Evolutionary conservation across 92 coral and sea anemone species (phyloP).

Genomic region (Montipora capitata): DNA sequence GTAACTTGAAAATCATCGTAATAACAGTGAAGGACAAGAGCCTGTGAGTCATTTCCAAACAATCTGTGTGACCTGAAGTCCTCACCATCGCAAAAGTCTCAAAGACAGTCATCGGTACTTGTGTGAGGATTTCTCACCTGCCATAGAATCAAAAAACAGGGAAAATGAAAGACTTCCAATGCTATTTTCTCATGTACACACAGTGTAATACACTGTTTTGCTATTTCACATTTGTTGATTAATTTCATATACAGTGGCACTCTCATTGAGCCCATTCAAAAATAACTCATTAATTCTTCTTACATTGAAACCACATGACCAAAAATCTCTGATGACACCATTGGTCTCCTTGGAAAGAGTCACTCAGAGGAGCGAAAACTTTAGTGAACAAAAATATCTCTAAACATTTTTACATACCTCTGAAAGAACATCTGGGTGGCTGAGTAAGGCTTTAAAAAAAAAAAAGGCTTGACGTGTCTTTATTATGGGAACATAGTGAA

Average conservation of each 20-base stretch:
- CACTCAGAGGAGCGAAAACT: neutral
- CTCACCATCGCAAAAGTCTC: slow-evolving; percentile 82
- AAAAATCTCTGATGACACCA: too few relatives aligned
- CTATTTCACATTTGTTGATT: too few relatives aligned
- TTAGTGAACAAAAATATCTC: too few relatives aligned
- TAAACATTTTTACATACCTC: neutral
- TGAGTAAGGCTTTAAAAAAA: slow-evolving; percentile 74
- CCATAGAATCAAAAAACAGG: neutral
- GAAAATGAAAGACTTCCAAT: too few relatives aligned
- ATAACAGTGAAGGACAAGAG: slow-evolving; percentile 81
- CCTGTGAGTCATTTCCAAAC: slow-evolving; percentile 56
- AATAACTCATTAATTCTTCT: too few relatives aligned
- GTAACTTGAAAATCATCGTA: slow-evolving; percentile 86
- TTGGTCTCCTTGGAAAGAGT: too few relatives aligned
- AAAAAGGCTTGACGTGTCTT: slow-evolving; percentile 72
- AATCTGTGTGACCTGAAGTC: slow-evolving; percentile 54
- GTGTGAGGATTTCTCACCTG: slow-evolving; percentile 29
- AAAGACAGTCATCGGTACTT: slow-evolving; percentile 65
- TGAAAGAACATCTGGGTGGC: slow-evolving; percentile 64
- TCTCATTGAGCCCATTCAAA: too few relatives aligned
- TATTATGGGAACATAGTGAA: slow-evolving; percentile 56
- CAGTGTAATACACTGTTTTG: too few relatives aligned
- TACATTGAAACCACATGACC: too few relatives aligned
- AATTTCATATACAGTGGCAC: too few relatives aligned
- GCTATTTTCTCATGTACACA: slow-evolving; percentile 49